Evolutionary conservation across 2,113 vertebrate species (phyloP), one percentile per base, ranked within the genome.

Genomic region (Dendropsophus ebraccatus): DNA sequence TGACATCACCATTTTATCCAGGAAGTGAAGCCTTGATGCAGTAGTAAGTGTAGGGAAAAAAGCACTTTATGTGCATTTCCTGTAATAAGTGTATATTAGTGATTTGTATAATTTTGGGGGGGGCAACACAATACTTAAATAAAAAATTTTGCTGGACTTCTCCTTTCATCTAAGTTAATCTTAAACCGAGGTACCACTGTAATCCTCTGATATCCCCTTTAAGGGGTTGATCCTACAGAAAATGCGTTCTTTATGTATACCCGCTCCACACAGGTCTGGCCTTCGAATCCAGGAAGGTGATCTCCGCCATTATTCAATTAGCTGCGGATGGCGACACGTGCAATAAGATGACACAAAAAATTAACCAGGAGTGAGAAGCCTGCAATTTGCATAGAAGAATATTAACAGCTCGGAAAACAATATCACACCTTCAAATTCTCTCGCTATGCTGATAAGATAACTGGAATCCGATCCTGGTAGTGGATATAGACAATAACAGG

Each of bases 401-500:
- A 72, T 74, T 81, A 81, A 74, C 50, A 74, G 12, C 14, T 6
- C 32, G 54, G 37, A 32, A 79, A 25, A 79, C 28, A 74, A 72
- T 81, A 41, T 80, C 30, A 79, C 25, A 30, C 49, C 35, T 86
- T 58, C 14, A 23, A 62, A 54, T 73, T 30, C 58, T 86, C 81
- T 81, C 62, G 52, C 37, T 62, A 7, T 62, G 70, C 67, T 62
- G 69, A 74, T 81, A 81, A 56, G 54, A 50, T 50, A 81, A 50
- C 67, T 62, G 52, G 52, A 70, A 50, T 65, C 35, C 58, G 30
- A 80, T 80, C n/a, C 58, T 72, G 32, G 72, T 45, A 45, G 52
- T 62, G 74, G 77, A 74, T 74, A 56, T 72, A 74, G 50, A 81
- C 67, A 73, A 81, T 87, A 81, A 65, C 67, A 74, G 78, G 19